Conservation (phyloP, 2,888 invertebrate species). For the Volucella bombylans region DNA sequence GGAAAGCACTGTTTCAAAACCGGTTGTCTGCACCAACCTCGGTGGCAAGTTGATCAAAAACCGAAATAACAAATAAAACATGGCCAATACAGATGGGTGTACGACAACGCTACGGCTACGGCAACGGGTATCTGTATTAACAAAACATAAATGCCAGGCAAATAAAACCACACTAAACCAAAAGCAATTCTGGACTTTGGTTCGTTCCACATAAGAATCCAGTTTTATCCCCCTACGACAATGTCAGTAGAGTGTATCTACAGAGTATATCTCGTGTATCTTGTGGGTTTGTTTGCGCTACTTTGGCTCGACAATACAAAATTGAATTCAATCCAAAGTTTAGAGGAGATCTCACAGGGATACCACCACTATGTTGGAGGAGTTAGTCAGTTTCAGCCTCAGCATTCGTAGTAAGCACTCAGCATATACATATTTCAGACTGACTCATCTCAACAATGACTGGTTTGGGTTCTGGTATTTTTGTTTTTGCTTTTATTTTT, state of each 20-base stretch:
- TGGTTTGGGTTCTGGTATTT: constrained; percentile 36
- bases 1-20: constrained; percentile 5
- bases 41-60: constrained; percentile 42
- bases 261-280: background rate
- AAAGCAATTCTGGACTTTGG: constrained; percentile 56
- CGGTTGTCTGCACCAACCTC: constrained; percentile 26
- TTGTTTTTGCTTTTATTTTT: constrained; percentile 9
- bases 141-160: constrained; percentile 38
- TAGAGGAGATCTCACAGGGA: constrained; percentile 4
- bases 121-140: constrained; percentile 29
- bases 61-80: constrained; percentile 27
- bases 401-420: too few relatives aligned
- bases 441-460: constrained; percentile 60
- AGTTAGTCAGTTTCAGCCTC: background rate
- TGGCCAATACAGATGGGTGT: too few relatives aligned
- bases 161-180: constrained; percentile 31
- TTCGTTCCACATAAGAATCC: constrained; percentile 66
- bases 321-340: constrained; percentile 58
- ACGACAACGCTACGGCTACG: background rate
- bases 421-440: constrained; percentile 25
- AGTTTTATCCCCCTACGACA: constrained; percentile 55
- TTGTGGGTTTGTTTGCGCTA: background rate
- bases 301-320: constrained; percentile 26
- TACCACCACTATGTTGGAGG: background rate
- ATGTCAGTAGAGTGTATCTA: constrained; percentile 30